Conservation (phyloP, 2,797 vertebrate genomes). For the Poeciliopsis presidionis region DNA sequence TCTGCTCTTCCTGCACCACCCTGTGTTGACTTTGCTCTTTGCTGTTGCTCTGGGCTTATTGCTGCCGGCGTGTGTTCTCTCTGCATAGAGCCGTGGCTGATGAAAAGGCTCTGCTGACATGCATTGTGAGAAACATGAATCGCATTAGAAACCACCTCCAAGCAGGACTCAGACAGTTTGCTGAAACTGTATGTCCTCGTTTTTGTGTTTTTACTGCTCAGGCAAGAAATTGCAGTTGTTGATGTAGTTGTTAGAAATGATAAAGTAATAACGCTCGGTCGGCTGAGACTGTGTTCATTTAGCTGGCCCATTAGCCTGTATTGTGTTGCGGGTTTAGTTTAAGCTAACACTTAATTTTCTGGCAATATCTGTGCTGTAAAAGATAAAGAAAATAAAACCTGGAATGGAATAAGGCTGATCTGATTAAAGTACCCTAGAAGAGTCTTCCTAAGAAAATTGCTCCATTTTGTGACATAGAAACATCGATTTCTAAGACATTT, state of each 20-base stretch:
- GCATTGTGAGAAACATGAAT: neutral
- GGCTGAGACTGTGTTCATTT: neutral
- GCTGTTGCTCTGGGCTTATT: neutral
- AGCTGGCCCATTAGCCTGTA: neutral
- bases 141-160: neutral
- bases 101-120: slow-evolving; percentile 8
- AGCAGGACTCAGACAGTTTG: neutral
- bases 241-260: neutral
- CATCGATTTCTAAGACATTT: neutral
- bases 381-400: neutral
- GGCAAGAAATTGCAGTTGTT: neutral
- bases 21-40: slow-evolving; percentile 2
- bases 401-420: neutral
- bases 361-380: neutral
- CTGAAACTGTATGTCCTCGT: neutral
- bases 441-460: neutral
- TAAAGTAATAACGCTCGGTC: neutral
- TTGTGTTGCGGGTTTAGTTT: neutral
- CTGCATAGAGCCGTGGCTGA: neutral
- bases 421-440: neutral
- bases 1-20: neutral
- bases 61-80: neutral
- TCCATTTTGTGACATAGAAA: neutral
- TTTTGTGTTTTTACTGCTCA: neutral
- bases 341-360: neutral